These are phyloP conservation scores for Hippoglossus hippoglossus DNA, from an alignment of 2,797 vertebrate species.

Conservation along the genomic window DNA sequence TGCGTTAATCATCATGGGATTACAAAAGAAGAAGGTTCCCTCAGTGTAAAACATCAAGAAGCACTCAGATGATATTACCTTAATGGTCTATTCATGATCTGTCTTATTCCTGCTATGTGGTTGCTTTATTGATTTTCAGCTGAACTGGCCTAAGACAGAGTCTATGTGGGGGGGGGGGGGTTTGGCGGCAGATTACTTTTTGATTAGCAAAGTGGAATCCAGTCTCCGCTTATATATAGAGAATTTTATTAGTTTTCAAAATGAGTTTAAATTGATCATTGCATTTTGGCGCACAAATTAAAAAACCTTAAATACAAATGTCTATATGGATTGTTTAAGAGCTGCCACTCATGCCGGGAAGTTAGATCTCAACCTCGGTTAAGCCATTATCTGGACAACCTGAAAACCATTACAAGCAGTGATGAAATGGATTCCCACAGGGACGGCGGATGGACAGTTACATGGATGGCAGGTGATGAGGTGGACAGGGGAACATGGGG, in stretches of 20 bases:
- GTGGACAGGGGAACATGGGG: slow-evolving; percentile 67
- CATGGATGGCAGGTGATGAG: slow-evolving; percentile 74
- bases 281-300: not conserved
- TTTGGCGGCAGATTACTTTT: slow-evolving; percentile 46
- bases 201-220: slow-evolving; percentile 36
- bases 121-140: slow-evolving; percentile 63
- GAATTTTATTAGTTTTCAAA: not conserved
- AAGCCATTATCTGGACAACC: slow-evolving; percentile 71
- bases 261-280: not conserved
- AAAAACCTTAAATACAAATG: slow-evolving; percentile 13
- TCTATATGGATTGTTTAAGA: slow-evolving; percentile 20
- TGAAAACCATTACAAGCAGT: slow-evolving; percentile 73
- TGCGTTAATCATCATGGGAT: not conserved
- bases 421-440: slow-evolving; percentile 72
- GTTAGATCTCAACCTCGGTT: slow-evolving; percentile 51
- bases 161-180: slow-evolving; percentile 15
- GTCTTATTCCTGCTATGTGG: slow-evolving; percentile 57
- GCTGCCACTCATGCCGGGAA: slow-evolving; percentile 48
- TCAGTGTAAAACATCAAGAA: slow-evolving; percentile 31
- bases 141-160: slow-evolving; percentile 3
- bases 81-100: slow-evolving; percentile 65
- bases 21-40: slow-evolving; percentile 10
- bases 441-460: slow-evolving; percentile 71
- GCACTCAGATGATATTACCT: slow-evolving; percentile 45
- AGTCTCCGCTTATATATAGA: not conserved